A percentile compares a stretch with the other conserved stretches of the same genome.
These are phyloP conservation scores for Lepidostoma basale DNA, from an alignment of 1,140 invertebrate species.

Conservation along the genomic window DNA sequence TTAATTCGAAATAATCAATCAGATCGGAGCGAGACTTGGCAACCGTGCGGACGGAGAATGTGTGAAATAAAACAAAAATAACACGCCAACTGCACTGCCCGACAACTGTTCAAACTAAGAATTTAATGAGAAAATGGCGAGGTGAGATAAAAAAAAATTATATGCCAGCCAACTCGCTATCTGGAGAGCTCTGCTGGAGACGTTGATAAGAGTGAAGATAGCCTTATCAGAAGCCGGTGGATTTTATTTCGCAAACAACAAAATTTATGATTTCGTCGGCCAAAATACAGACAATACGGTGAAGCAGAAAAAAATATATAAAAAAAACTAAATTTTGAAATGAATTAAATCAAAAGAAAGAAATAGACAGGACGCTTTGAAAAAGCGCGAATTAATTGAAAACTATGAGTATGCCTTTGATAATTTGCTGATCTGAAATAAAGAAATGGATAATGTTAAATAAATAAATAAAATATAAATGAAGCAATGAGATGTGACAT, in stretches of 20 bases:
- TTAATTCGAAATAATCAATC: not conserved
- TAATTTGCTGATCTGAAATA: slow-evolving; percentile 34
- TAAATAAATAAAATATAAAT: too few species aligned
- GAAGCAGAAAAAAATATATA: not conserved
- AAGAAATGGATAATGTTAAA: slow-evolving; percentile 3
- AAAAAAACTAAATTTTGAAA: not conserved
- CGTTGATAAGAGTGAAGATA: slow-evolving; percentile 14
- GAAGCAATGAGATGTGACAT: too few species aligned
- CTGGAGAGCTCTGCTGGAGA: slow-evolving; percentile 20
- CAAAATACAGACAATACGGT: not conserved
- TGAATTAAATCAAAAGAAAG: not conserved
- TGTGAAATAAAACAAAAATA: slow-evolving; percentile 5
- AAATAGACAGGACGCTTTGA: slow-evolving; percentile 15
- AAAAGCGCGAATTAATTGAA: slow-evolving; percentile 6
- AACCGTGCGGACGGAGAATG: not conserved
- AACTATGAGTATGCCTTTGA: slow-evolving; percentile 27
- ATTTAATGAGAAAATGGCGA: not conserved
- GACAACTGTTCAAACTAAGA: slow-evolving; percentile 3
- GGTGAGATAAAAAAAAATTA: slow-evolving; percentile 8
- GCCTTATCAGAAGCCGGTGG: not conserved
- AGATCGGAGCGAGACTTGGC: slow-evolving; percentile 3
- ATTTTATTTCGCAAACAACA: slow-evolving; percentile 14
- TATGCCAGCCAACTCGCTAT: not conserved
- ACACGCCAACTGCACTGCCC: not conserved
- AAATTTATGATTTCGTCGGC: not conserved